Conservation (phyloP, 2,888 invertebrate genomes). For the Mylabris sibirica region DNA sequence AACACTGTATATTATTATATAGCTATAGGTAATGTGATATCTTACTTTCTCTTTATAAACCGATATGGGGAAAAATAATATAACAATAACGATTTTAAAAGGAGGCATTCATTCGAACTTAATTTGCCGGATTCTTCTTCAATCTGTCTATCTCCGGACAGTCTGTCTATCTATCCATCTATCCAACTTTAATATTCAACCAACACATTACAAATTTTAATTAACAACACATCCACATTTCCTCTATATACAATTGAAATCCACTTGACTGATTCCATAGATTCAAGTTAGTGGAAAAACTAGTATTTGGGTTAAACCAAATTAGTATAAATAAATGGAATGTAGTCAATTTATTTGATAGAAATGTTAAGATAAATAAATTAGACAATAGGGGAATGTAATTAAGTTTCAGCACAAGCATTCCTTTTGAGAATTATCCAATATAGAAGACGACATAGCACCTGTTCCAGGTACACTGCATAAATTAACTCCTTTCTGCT, state of each 20-base stretch:
- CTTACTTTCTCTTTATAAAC: conserved; percentile 27
- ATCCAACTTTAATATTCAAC: neutral
- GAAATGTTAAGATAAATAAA: neutral
- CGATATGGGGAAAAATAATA: neutral
- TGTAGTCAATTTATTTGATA: neutral
- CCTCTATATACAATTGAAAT: neutral
- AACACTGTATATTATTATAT: conserved; percentile 10
- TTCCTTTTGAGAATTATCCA: neutral
- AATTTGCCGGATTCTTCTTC: conserved; percentile 4
- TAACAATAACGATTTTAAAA: neutral
- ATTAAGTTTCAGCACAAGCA: neutral
- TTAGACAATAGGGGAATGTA: neutral
- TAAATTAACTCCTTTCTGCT: neutral
- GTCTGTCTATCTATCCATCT: neutral
- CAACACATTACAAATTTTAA: conserved; percentile 1
- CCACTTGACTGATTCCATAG: neutral
- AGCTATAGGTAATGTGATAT: conserved; percentile 25
- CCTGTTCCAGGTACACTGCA: neutral
- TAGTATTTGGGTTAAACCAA: neutral
- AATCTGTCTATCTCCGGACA: neutral
- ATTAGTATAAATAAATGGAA: neutral
- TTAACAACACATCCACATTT: neutral
- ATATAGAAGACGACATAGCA: neutral
- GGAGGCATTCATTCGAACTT: neutral
- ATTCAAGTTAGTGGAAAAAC: neutral